Percentiles rank a stretch among this genome's conserved stretches.
Evolutionary conservation across 2,797 vertebrate species (phyloP).

Genomic region (Sitta carolinensis): DNA sequence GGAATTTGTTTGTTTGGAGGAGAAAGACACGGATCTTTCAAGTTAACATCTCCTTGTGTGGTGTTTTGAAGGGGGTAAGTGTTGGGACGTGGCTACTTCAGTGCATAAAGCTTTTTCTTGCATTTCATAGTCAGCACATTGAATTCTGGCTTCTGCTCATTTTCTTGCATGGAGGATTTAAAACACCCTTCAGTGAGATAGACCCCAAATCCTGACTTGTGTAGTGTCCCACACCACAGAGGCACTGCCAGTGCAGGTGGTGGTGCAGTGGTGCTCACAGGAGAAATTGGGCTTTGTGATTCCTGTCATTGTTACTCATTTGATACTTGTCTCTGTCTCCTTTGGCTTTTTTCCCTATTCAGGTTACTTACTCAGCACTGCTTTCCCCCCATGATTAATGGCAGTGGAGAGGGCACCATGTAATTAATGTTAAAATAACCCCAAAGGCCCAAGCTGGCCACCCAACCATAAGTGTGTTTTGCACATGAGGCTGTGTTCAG

Average conservation of each 20-base stretch:
- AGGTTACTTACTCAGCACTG: neutral
- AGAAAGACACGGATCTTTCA: neutral
- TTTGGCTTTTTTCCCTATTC: neutral
- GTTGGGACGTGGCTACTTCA: neutral
- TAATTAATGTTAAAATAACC: neutral
- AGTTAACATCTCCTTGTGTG: neutral
- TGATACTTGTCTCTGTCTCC: neutral
- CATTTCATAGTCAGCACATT: neutral
- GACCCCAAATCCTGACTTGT: neutral
- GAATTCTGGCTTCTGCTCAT: neutral
- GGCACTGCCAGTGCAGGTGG: neutral
- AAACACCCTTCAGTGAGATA: neutral
- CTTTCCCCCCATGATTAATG: accelerated
- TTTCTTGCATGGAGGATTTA: neutral
- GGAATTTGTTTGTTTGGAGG: neutral
- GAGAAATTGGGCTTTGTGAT: neutral
- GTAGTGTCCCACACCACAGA: neutral
- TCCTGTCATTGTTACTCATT: neutral
- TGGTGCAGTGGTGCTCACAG: neutral
- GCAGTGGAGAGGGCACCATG: neutral
- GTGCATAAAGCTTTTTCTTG: neutral
- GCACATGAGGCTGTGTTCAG: neutral
- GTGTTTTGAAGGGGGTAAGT: neutral
- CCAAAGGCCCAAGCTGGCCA: neutral
- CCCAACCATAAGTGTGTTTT: neutral